A percentile compares a stretch with the other conserved stretches of the same genome.
phyloP scores from a whole-genome alignment of 2,113 vertebrate genomes.

The Pionites leucogaster region DNA sequence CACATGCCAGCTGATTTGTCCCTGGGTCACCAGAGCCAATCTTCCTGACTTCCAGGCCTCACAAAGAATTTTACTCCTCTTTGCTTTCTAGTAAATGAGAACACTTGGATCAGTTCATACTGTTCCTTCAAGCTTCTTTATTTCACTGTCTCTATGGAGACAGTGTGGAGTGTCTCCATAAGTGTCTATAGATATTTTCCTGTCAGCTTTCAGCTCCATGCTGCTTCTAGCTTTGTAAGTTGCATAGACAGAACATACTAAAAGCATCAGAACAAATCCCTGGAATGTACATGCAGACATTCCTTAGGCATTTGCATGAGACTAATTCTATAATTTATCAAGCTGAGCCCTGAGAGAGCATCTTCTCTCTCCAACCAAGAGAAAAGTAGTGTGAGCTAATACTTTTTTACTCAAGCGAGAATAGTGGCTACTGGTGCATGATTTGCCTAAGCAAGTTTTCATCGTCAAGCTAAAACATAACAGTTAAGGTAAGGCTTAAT shows the following conservation, averaged over 20 bases:
- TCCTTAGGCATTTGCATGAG: not conserved
- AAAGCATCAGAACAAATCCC: not conserved
- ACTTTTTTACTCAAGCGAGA: not conserved
- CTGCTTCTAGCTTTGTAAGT: not conserved
- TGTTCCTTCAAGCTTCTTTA: not conserved
- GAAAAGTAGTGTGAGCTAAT: not conserved
- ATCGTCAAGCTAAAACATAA: not conserved
- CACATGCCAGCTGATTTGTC: not conserved
- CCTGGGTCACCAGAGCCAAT: not conserved
- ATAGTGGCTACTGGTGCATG: not conserved
- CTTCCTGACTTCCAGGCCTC: not conserved
- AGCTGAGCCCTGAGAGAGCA: not conserved
- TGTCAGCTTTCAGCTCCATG: not conserved
- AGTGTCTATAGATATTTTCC: not conserved
- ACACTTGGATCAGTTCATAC: not conserved
- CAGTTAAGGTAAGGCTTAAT: not conserved
- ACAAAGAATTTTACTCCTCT: not conserved
- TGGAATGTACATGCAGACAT: not conserved
- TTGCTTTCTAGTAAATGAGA: constrained; percentile 1
- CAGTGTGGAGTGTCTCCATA: not conserved
- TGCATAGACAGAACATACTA: not conserved
- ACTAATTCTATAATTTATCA: not conserved
- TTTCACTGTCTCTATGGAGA: not conserved
- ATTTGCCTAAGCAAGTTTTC: not conserved
- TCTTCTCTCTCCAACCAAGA: not conserved